Evolutionary conservation across 2,797 vertebrate genomes (phyloP).

Genomic region (Channa striata): DNA sequence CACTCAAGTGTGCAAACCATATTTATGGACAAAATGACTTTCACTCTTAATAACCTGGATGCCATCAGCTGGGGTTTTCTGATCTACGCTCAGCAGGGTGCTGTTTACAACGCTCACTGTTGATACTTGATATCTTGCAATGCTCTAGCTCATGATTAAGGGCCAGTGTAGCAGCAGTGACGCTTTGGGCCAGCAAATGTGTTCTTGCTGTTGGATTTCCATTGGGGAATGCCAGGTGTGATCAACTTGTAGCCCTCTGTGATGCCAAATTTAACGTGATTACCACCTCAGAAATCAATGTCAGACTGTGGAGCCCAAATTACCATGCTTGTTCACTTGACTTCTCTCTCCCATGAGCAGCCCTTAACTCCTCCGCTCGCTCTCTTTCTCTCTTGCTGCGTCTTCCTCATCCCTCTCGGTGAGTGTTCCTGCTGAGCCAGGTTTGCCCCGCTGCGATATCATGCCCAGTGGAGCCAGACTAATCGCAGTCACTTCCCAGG

Average conservation of each 20-base stretch:
- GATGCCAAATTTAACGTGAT: conserved; percentile 79
- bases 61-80: conserved; percentile 21
- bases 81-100: conserved; percentile 26
- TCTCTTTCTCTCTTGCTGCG: conserved; percentile 6
- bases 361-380: conserved; percentile 11
- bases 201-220: conserved; percentile 62
- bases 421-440: conserved; percentile 43
- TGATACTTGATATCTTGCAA: conserved; percentile 39
- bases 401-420: conserved; percentile 33
- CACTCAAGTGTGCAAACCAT: neutral
- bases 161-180: conserved; percentile 24
- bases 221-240: conserved; percentile 58
- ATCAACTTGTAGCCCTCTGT: conserved; percentile 58
- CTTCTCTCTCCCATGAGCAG: conserved; percentile 18
- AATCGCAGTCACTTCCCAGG: conserved; percentile 73
- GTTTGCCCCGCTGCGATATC: conserved; percentile 69
- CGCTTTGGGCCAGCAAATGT: conserved; percentile 29
- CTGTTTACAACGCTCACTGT: conserved; percentile 26
- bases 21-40: conserved; percentile 18
- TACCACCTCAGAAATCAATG: conserved; percentile 73
- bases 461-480: conserved; percentile 77
- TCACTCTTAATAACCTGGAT: conserved; percentile 24
- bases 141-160: conserved; percentile 62
- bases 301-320: conserved; percentile 65
- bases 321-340: conserved; percentile 41